Percentiles rank a stretch among this genome's conserved stretches.
Evolutionary conservation across 2,797 vertebrate genomes (phyloP).

Genomic region (Sebastiscus albofasciatus): DNA sequence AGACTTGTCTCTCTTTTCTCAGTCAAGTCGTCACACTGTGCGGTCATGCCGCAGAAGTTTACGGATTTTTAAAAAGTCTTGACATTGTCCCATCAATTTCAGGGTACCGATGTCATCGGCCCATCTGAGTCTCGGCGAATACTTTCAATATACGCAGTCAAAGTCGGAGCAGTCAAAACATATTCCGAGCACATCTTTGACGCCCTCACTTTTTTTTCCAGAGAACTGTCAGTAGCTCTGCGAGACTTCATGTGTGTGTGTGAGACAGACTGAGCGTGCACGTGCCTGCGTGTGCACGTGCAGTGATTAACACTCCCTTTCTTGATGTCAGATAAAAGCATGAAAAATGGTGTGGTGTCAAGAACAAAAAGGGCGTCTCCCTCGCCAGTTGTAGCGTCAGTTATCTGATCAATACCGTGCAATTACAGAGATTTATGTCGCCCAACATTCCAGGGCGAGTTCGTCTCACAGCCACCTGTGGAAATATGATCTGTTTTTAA

Average conservation of each 20-base stretch:
- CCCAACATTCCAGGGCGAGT: slow-evolving; percentile 80
- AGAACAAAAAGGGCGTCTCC: slow-evolving; percentile 58
- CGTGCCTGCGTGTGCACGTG: background rate
- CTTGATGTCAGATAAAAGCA: slow-evolving; percentile 76
- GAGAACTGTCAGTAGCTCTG: slow-evolving; percentile 56
- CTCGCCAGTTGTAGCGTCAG: slow-evolving; percentile 63
- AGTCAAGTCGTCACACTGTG: slow-evolving; percentile 46
- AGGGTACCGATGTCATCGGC: slow-evolving; percentile 59
- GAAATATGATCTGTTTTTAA: slow-evolving; percentile 80
- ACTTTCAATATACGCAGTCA: slow-evolving; percentile 66
- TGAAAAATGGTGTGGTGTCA: slow-evolving; percentile 65
- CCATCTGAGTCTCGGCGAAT: slow-evolving; percentile 52
- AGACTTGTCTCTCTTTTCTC: slow-evolving; percentile 63
- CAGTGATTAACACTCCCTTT: slow-evolving; percentile 60
- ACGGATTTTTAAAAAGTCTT: slow-evolving; percentile 64
- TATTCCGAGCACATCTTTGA: slow-evolving; percentile 56
- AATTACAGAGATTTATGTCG: slow-evolving; percentile 84
- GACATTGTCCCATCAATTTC: slow-evolving; percentile 73
- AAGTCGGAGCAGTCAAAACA: slow-evolving; percentile 66
- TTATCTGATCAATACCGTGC: slow-evolving; percentile 81
- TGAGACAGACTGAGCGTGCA: background rate
- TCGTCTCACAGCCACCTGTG: slow-evolving; percentile 82
- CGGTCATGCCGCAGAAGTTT: slow-evolving; percentile 58
- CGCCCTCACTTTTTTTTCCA: slow-evolving; percentile 53
- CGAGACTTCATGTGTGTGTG: slow-evolving; percentile 19